Conservation (phyloP, 2,888 invertebrate genomes). For the Hylaea fasciaria region DNA sequence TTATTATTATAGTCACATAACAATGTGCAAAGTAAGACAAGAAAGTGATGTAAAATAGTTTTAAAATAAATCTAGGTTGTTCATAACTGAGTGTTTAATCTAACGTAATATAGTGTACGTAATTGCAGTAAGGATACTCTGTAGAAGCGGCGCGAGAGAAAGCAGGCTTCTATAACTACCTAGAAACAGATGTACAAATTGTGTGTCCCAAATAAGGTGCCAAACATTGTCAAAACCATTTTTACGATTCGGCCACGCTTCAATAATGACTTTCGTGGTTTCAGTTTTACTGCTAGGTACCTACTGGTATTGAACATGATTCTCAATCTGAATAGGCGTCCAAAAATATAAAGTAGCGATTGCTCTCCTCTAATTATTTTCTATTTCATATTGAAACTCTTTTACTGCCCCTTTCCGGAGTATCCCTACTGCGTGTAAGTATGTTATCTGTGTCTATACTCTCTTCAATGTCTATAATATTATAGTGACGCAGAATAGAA, state of each 20-base stretch:
- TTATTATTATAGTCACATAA: slow-evolving; percentile 56
- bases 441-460: slow-evolving; percentile 11
- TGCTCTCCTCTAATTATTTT: no score
- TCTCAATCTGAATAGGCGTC: no score
- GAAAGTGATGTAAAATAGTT: slow-evolving; percentile 78
- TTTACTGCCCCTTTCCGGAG: neutral
- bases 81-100: slow-evolving; percentile 36
- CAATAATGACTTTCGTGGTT: no score
- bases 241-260: no score
- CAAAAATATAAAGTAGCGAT: no score
- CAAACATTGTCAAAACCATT: no score
- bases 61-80: slow-evolving; percentile 48
- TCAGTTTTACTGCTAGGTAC: no score
- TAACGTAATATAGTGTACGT: slow-evolving; percentile 2
- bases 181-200: no score
- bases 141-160: neutral
- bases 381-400: no score
- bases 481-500: slow-evolving; percentile 66
- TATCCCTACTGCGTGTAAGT: slow-evolving; percentile 11
- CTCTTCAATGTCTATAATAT: slow-evolving; percentile 43
- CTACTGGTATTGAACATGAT: no score
- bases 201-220: no score
- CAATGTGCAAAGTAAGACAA: slow-evolving; percentile 68
- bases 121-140: slow-evolving; percentile 9
- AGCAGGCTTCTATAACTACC: neutral